These are phyloP conservation scores for Alectura lathami DNA, from an alignment of 2,113 vertebrate genomes.

Conservation along the genomic window DNA sequence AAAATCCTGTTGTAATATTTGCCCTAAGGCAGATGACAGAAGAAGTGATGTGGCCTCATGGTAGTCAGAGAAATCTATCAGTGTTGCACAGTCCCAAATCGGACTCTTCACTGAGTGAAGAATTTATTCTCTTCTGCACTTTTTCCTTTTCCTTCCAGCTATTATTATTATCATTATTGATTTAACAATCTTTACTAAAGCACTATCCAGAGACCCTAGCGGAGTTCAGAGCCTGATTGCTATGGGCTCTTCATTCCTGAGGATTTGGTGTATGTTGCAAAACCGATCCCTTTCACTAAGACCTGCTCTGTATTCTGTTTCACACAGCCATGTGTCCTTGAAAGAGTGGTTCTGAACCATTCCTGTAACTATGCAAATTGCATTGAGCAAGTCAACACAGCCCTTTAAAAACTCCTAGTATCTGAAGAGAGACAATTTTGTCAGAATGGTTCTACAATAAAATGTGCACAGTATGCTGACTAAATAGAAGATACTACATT, in stretches of 20 bases:
- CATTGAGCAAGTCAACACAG: background rate
- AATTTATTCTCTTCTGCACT: background rate
- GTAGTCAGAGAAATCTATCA: background rate
- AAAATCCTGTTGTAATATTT: background rate
- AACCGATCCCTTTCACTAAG: background rate
- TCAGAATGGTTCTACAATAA: background rate
- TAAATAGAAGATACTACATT: background rate
- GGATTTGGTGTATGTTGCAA: background rate
- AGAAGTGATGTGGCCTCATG: background rate
- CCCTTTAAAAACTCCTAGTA: background rate
- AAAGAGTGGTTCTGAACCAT: background rate
- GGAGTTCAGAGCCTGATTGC: background rate
- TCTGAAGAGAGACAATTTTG: background rate
- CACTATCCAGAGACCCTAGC: background rate
- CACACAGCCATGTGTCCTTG: background rate
- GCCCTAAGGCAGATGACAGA: background rate
- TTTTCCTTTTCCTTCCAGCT: background rate
- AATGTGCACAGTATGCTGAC: background rate
- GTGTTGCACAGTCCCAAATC: background rate
- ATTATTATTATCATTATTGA: background rate
- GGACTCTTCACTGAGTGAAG: background rate
- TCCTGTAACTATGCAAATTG: background rate
- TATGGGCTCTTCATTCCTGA: background rate
- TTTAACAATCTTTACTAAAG: constrained; percentile 5
- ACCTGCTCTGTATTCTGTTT: background rate